These are phyloP conservation scores for Semibalanus balanoides DNA, from an alignment of 1,140 invertebrate species.

Conservation along the genomic window DNA sequence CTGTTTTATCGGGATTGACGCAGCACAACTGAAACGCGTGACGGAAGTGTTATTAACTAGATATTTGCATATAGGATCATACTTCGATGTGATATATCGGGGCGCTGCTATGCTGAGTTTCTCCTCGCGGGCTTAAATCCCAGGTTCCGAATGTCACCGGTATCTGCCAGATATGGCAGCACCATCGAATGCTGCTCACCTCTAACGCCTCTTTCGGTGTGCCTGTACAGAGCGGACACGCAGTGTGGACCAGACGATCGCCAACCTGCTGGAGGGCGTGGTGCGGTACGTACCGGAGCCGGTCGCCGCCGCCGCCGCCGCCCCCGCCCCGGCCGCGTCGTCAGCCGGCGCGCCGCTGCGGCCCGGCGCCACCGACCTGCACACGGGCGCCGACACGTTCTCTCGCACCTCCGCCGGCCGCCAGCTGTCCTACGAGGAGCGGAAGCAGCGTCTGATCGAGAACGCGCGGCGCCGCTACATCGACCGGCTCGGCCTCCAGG, in stretches of 20 bases:
- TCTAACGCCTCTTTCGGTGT: background rate
- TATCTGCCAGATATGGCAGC: too few relatives aligned
- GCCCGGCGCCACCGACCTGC: background rate
- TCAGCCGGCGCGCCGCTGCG: background rate
- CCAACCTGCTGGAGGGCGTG: background rate
- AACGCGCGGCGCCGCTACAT: background rate
- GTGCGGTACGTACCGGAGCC: background rate
- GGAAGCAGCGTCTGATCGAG: background rate
- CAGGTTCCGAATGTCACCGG: too few relatives aligned
- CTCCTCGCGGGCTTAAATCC: too few relatives aligned
- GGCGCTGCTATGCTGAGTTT: too few relatives aligned
- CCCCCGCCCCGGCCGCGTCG: too few relatives aligned
- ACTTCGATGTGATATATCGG: too few relatives aligned
- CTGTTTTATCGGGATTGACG: too few relatives aligned
- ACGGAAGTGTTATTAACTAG: too few relatives aligned
- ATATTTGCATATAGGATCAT: too few relatives aligned
- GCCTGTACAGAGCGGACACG: background rate
- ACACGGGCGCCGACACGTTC: background rate
- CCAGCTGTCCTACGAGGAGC: background rate
- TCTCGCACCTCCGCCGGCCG: background rate
- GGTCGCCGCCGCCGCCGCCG: too few relatives aligned
- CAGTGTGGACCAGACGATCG: background rate
- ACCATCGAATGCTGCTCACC: too few relatives aligned
- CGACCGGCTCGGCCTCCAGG: background rate
- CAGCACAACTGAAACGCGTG: too few relatives aligned